phyloP scores from a whole-genome alignment of 2,113 vertebrate genomes.

The Colius striatus region DNA sequence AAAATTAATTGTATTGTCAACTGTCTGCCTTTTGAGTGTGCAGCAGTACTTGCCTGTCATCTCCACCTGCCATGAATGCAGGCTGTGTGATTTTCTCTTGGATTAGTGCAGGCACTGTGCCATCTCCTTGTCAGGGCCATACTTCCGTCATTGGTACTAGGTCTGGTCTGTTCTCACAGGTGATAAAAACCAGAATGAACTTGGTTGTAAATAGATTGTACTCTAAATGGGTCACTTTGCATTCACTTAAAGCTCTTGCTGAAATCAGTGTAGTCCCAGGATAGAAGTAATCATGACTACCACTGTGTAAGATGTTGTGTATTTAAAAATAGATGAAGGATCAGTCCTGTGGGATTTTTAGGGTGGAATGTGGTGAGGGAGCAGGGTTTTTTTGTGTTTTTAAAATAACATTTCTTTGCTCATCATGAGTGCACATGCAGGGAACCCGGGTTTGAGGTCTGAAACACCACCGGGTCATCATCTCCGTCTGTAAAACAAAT shows the following conservation, averaged over 20 bases:
- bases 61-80: neutral
- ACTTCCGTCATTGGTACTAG: neutral
- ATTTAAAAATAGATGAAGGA: neutral
- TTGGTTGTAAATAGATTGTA: neutral
- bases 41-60: neutral
- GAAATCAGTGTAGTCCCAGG: neutral
- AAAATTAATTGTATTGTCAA: neutral
- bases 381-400: neutral
- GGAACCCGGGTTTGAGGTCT: neutral
- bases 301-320: neutral
- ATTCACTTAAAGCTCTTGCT: neutral
- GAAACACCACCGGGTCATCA: neutral
- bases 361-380: neutral
- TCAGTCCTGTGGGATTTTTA: neutral
- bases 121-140: neutral
- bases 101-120: neutral
- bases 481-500: neutral
- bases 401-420: neutral
- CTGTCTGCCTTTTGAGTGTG: conserved; percentile 12
- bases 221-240: neutral
- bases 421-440: neutral
- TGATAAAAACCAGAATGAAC: neutral
- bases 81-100: neutral
- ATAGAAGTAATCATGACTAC: neutral
- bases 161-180: neutral